Evolutionary conservation across 2,113 vertebrate species (phyloP), one percentile per base, ranked within the genome.

Genomic region (Poeciliopsis turrubarensis): DNA sequence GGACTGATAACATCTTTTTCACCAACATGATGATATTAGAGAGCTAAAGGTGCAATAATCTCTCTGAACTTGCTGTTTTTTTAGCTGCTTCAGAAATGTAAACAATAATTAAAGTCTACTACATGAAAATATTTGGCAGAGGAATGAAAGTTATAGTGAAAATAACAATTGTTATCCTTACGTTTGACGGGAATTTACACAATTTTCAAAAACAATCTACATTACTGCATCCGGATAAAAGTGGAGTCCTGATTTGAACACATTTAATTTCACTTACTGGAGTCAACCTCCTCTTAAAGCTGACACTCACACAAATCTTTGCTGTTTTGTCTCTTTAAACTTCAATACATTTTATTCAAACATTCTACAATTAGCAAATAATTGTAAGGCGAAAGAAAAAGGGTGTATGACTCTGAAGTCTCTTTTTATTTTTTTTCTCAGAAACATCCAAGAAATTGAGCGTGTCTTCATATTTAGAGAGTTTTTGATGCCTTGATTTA

Each of bases 1-100:
- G 75, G 77, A 83, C 85, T 88, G 91, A 94, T 93, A 94, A 90
- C 90, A 94, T 95, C 92, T 93, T 83, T 80, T 88, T 89, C 89
- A 65, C 82, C 74, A 84, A 81, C 72, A 74, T 91, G 86, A 92
- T 92, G 87, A 92, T 85, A 91, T 91, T 81, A 92, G 88, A 90
- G 87, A 90, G 78, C 81, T 82, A 77, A 84, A 88, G 77, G 72
- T 83, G 82, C 73, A 70, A 44, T 51, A 82, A 87, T 78, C 68
- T 77, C 63, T 75, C 68, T 79, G 77, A 82, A 15, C 65, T 32
- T 19, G 12, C 34, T 29, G 72, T 74, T 68, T 86, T 87, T 82
- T 68, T 81, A 84, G 51, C 70, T 60, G 72, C 37, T 71, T 73
- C 64, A 85, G 79, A 87, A 87, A 85, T 79, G 65, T 66, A 77